Evolutionary conservation across 2,797 vertebrate genomes (phyloP), one percentile per base, ranked within the genome.

Genomic region (Gambusia yucatana): DNA sequence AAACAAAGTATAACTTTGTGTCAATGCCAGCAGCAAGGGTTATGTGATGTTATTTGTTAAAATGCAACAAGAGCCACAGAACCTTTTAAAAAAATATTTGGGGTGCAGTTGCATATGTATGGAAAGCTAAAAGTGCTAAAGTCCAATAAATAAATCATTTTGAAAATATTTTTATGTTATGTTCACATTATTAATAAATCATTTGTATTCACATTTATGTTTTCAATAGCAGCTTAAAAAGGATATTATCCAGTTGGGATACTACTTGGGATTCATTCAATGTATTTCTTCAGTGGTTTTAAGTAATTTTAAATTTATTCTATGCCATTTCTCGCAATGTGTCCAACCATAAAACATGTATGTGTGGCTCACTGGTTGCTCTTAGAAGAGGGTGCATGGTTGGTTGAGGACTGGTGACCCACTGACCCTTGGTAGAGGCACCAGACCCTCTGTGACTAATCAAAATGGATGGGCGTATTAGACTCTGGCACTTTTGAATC

Each of bases 1-100:
- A 33, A 47, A 44, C 25, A 70, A 25, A 28, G 22, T 70, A 39
- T 69, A 67, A 67, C 39, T 69, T 78, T 75, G n/a, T 76, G 75
- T 67, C 70, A 83, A 30, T 75, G 84, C 25, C 57, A 6, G 75
- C 57, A 6, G 69, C 73, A 41, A 75, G 4, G 41, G 30, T 78
- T 75, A 73, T 39, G 48, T 76, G 75, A 79, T 67, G 61, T 39
- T 74, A 41, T 63, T 74, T 77, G 46, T 57, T 67, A 46, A 72
- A 36, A 76, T 1, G 39, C 36, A 30, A 36, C 80, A 73, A 77
- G 44, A 76, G 41, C 7, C 44, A 74, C 36, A 63, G 6, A 20
- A 52, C 39, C 22, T 22, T 77, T 48, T 2, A 50, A 48, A 16
- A 3, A 78, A 28, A 73, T 69, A 76, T 65, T 28, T 16, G 17